phyloP scores from a whole-genome alignment of 2,797 vertebrate genomes.

The Crenichthys baileyi region DNA sequence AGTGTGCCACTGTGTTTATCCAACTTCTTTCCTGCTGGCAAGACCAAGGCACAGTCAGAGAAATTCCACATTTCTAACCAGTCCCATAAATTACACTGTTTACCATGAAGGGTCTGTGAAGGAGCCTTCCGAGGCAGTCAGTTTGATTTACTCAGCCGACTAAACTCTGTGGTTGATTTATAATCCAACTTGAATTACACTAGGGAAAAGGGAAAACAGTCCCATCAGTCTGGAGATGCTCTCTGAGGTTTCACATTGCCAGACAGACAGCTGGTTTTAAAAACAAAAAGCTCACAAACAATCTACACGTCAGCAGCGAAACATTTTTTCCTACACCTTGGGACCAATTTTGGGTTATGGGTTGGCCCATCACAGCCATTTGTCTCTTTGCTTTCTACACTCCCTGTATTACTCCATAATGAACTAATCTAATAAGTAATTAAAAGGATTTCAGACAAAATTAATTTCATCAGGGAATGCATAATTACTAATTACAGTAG shows the following conservation, averaged over 20 bases:
- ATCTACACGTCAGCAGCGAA: conserved; percentile 47
- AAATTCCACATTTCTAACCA: conserved; percentile 3
- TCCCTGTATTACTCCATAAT: background rate
- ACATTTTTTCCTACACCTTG: conserved; percentile 34
- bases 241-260: conserved; percentile 34
- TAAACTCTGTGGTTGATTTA: conserved; percentile 23
- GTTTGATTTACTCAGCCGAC: conserved; percentile 2
- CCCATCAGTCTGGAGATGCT: conserved; percentile 17
- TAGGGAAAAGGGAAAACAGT: conserved; percentile 30
- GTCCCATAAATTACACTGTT: conserved; percentile 4
- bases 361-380: conserved; percentile 34
- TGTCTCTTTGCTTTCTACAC: conserved; percentile 22
- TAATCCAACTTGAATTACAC: conserved; percentile 22
- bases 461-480: background rate
- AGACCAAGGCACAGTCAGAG: background rate
- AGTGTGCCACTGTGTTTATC: background rate
- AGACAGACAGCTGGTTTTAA: conserved; percentile 41
- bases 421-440: conserved; percentile 9
- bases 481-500: background rate
- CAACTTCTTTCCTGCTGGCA: background rate
- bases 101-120: conserved; percentile 5
- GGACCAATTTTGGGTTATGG: conserved; percentile 37
- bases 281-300: conserved; percentile 61
- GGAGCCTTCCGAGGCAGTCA: background rate
- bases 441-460: conserved; percentile 14